Base-by-base conservation (phyloP, 1,140 invertebrate species). In the Tetramorium parvispinum region DNA sequence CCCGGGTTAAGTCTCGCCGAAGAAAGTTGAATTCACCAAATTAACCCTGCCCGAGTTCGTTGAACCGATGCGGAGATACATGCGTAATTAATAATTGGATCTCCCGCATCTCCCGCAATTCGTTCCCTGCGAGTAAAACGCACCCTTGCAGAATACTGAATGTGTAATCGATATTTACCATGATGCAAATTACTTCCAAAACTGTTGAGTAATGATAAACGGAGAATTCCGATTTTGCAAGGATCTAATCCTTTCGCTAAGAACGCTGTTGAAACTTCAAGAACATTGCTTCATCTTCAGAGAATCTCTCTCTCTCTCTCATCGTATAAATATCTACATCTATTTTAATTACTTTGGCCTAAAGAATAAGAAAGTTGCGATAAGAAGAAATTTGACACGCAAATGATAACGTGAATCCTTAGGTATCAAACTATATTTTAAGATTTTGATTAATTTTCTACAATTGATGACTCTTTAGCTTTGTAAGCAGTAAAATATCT, bases 41-140 rank as follows among this genome's bases (percentile, higher is more conserved):
- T 90, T 90, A 90, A 90, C 89, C 89, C 79, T 57, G 79, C 40
- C 21, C n/a, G 78, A 68, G 89, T 90, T 90, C 89, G 55, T 90
- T 82, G 86, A 90, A 90, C 88, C 85, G 49, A 40, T 87, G 70
- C 43, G 79, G 11, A 46, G 76, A 89, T 89, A 85, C 57, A 70
- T 37, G 61, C 49, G 49, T 70, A 81, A 81, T 81, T 81, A 57
- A 70, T 57, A 81, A 81, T 10, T 81, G 63, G 63, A 71, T 43
- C 49, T 16, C 32, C 32, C 21, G 40, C 21, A 40, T 59, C 53
- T 76, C 37, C 4, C 49, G n/a, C 32, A 49, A 57, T 57, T 32
- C 73, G 40, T 16, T 46, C 1, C n/a, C 40, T 40, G 18, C 46
- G 21, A 16, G 2, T 27, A 46, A 59, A 43, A 43, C 2, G 32